A percentile compares a stretch with the other conserved stretches of the same genome.
Conservation (phyloP, 1,140 invertebrate species). For the Dendrolimus kikuchii region DNA sequence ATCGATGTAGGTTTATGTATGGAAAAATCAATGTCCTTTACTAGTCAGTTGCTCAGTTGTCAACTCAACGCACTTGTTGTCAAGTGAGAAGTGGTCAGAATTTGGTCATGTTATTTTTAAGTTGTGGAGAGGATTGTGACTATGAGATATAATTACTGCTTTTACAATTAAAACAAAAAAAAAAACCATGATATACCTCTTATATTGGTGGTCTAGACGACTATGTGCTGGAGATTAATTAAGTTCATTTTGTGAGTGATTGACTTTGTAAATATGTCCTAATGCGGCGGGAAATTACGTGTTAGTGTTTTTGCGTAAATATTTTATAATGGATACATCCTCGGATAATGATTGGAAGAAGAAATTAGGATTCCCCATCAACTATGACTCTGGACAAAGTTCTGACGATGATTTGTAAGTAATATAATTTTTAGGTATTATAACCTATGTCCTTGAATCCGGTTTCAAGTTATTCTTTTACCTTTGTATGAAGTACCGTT, state of each 20-base stretch:
- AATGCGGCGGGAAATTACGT: constrained; percentile 5
- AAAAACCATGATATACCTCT: no score
- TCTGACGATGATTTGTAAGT: constrained; percentile 60
- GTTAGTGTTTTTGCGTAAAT: constrained; percentile 3
- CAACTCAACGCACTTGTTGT: no score
- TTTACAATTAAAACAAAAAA: no score
- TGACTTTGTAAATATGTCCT: constrained; percentile 4
- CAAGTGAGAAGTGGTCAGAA: neutral
- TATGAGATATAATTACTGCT: no score
- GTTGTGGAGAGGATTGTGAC: neutral
- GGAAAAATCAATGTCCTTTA: no score
- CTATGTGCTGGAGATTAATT: constrained; percentile 23
- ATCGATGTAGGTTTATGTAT: no score
- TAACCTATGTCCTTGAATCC: neutral
- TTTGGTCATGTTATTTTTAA: neutral
- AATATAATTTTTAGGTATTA: constrained; percentile 3
- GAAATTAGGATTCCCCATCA: constrained; percentile 48
- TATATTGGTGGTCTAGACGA: constrained; percentile 8
- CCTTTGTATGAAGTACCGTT: no score
- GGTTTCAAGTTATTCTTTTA: neutral
- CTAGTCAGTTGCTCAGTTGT: no score
- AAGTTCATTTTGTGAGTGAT: constrained; percentile 7
- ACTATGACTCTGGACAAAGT: constrained; percentile 45
- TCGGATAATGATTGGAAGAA: constrained; percentile 49
- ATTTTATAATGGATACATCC: constrained; percentile 29